Conservation (phyloP, 2,113 vertebrate genomes). For the Noturus placidus region DNA sequence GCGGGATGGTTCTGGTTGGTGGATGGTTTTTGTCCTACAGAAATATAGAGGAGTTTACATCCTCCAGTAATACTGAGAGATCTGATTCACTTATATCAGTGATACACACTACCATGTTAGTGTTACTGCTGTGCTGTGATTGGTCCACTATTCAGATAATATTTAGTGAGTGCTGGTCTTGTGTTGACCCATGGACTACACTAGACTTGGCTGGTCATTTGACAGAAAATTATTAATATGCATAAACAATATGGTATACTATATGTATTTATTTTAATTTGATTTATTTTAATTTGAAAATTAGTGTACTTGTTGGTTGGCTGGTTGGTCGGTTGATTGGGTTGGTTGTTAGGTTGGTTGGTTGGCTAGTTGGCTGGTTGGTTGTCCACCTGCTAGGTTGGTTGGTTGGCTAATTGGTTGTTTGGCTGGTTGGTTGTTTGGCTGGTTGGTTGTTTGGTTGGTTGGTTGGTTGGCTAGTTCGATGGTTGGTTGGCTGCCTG, state of each 20-base stretch:
- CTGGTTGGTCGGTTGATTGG: neutral
- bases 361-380: too few species aligned
- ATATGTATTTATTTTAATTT: neutral
- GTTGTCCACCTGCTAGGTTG: neutral
- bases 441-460: too few species aligned
- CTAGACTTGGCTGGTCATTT: neutral
- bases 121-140: neutral
- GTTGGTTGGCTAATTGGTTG: neutral
- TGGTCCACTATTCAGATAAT: neutral
- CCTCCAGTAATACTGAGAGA: neutral
- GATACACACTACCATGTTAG: neutral
- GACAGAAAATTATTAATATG: neutral
- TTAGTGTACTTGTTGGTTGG: neutral
- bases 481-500: neutral
- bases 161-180: neutral
- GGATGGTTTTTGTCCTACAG: neutral
- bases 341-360: neutral
- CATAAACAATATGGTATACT: neutral
- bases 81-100: neutral
- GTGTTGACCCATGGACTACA: neutral
- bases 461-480: neutral
- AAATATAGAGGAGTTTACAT: neutral
- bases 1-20: neutral
- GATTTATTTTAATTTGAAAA: neutral
- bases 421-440: neutral